These are phyloP conservation scores for Halocynthia aurantium DNA, from an alignment of 23 tunicate genomes.

Conservation along the genomic window DNA sequence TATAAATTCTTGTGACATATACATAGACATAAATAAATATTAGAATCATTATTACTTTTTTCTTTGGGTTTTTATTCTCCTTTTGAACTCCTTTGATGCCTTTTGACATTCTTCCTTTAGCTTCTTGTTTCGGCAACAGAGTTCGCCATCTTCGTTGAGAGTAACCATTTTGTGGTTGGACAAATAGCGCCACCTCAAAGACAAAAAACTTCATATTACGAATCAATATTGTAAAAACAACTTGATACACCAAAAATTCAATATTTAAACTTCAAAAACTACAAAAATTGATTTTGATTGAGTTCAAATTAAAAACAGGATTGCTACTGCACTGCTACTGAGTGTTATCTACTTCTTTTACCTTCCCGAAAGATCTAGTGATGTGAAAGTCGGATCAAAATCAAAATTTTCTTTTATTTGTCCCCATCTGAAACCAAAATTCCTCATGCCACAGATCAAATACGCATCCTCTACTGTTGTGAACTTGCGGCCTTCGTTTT, in stretches of 20 bases:
- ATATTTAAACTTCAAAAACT: too few species aligned
- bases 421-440: constrained; percentile 18
- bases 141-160: neutral
- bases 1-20: neutral
- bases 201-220: neutral
- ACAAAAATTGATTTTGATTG: too few species aligned
- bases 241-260: too few species aligned
- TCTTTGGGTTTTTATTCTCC: neutral
- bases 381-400: constrained; percentile 1
- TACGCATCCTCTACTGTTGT: neutral
- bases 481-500: too few species aligned
- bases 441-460: constrained; percentile 13
- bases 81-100: constrained; percentile 1
- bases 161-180: neutral
- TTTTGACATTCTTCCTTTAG: neutral
- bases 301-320: too few species aligned
- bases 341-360: too few species aligned
- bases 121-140: neutral
- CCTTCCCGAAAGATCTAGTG: neutral
- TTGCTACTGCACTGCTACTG: too few species aligned
- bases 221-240: neutral
- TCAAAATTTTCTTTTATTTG: constrained; percentile 2
- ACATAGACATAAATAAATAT: neutral
- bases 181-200: neutral
- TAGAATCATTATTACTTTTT: neutral